phyloP scores from a whole-genome alignment of 2,888 invertebrate species.

The Boloria selene region DNA sequence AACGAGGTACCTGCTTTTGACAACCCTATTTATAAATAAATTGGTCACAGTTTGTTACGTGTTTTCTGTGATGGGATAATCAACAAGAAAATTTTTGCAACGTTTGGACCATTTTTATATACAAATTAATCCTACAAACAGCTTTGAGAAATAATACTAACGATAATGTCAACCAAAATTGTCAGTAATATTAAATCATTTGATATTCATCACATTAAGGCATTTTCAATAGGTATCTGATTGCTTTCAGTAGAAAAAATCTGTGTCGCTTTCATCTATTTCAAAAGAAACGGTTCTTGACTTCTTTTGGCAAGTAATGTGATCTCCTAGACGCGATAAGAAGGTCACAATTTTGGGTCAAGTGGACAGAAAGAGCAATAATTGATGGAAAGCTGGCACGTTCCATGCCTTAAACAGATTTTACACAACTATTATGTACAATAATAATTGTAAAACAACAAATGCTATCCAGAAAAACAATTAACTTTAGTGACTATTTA shows the following conservation, averaged over 20 bases:
- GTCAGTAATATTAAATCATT: constrained; percentile 1
- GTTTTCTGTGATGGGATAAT: constrained; percentile 38
- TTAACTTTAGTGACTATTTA: no score
- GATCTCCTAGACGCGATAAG: constrained; percentile 30
- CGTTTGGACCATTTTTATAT: constrained; percentile 6
- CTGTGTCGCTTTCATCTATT: constrained; percentile 33
- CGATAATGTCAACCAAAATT: not conserved
- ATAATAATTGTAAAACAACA: no score
- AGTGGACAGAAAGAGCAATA: constrained; percentile 27
- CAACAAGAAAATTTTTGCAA: constrained; percentile 21
- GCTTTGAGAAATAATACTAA: no score
- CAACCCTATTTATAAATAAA: constrained; percentile 61
- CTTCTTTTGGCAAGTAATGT: constrained; percentile 32
- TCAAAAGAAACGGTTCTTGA: constrained; percentile 32
- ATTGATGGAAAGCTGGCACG: constrained; percentile 20
- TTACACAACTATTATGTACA: no score
- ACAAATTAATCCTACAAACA: constrained; percentile 2
- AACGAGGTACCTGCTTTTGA: constrained; percentile 57
- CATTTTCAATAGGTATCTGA: constrained; percentile 9
- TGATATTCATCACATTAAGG: constrained; percentile 10
- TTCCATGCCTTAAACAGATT: not conserved
- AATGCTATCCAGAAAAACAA: no score
- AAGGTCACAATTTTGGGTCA: constrained; percentile 38
- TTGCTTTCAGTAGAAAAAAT: constrained; percentile 16
- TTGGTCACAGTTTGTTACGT: constrained; percentile 49